Base-by-base conservation (phyloP, 2,797 vertebrate species). In the Onychomys arenicola region DNA sequence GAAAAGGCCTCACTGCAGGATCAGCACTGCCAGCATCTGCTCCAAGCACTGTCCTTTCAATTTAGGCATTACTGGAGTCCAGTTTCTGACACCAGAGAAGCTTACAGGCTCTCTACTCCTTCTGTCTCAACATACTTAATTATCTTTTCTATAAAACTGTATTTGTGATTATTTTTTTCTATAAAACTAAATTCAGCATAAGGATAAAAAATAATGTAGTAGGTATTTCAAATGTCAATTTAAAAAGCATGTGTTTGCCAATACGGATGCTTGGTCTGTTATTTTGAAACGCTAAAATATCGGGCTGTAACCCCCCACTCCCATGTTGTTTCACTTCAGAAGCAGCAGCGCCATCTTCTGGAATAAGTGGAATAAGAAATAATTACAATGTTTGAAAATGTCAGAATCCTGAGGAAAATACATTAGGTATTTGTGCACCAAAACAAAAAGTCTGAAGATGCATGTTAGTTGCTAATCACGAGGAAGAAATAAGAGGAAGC, bases 161-260 rank as follows among this genome's bases (percentile, higher is more conserved):
- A 82, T 52, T 81, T 91, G 23, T 29, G 82, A 59, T 91, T 95
- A 95, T 97, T 95, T 94, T 94, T 55, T 55, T 75, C 59, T 96
- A 76, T 92, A 87, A 97, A 73, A 97, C 32, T 92, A 93, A 97
- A 93, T 49, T 34, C 14, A 19, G 76, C 71, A 80, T 46, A 94
- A 61, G 84, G 6, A 1, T 6, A 49, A 95, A 63, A 63, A 98
- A 95, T 23, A 94, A 94, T 61, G 34, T 21, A 94, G 55, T 90
- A 95, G 78, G 49, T 80, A 95, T 96, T 97, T 93, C 12, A 97
- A 97, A 96, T 97, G 94, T 86, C 93, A 96, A 49, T 92, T 97
- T n/a, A n/a, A 46, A 65, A 92, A 96, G 95, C 81, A 94, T 76
- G 55, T 86, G 86, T 93, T 96, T 97, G 73, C 87, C 87, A 96